Percentiles rank a stretch among this genome's conserved stretches.
phyloP scores from a whole-genome alignment of 1,140 invertebrate species.

The Mesaphorura yosii region DNA sequence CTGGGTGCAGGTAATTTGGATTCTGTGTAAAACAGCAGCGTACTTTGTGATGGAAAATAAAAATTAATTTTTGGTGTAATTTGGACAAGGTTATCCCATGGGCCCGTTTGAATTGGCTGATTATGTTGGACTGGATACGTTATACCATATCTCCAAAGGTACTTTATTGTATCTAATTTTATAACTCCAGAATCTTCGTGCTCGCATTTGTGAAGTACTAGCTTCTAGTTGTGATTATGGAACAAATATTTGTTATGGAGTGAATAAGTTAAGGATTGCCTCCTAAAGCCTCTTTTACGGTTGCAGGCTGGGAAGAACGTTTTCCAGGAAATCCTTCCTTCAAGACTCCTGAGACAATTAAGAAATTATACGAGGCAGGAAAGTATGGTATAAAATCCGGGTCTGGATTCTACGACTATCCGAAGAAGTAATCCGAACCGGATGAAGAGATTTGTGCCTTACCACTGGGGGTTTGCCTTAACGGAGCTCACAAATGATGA shows the following conservation, averaged over 20 bases:
- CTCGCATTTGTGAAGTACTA: no score
- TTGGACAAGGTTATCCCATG: constrained; percentile 58
- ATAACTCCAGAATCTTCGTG: no score
- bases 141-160: constrained; percentile 23
- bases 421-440: neutral
- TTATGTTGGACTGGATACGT: constrained; percentile 60
- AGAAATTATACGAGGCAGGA: constrained; percentile 63
- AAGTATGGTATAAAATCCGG: constrained; percentile 73
- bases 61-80: no score
- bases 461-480: no score
- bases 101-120: constrained; percentile 69
- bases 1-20: constrained; percentile 46
- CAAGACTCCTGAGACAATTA: constrained; percentile 49
- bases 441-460: no score
- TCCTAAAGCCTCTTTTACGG: neutral
- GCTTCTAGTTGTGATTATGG: no score
- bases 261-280: no score
- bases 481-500: no score
- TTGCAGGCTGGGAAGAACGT: constrained; percentile 59
- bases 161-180: neutral
- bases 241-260: no score
- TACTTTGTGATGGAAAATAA: no score
- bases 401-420: constrained; percentile 75
- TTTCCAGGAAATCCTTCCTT: constrained; percentile 66
- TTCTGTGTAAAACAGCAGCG: neutral